These are phyloP conservation scores for Camptogramma bilineatum DNA, from an alignment of 2,888 invertebrate genomes.

Conservation along the genomic window DNA sequence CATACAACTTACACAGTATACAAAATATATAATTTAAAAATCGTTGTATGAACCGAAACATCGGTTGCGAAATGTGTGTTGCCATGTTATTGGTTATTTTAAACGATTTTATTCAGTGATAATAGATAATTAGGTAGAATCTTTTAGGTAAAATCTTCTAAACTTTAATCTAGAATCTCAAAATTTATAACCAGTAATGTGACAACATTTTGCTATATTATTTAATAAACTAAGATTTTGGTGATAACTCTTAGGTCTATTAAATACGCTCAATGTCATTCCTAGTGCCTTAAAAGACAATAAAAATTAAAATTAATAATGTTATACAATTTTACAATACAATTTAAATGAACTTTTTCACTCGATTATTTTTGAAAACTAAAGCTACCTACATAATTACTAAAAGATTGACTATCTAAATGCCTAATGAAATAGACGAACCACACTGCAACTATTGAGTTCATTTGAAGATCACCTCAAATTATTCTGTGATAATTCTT, in stretches of 20 bases:
- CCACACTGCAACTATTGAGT: conserved; percentile 44
- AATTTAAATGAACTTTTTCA: not conserved
- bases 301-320: conserved; percentile 40
- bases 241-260: conserved; percentile 55
- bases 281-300: conserved; percentile 69
- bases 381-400: not conserved
- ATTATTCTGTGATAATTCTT: conserved; percentile 84
- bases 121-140: conserved; percentile 59
- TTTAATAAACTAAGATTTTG: conserved; percentile 51
- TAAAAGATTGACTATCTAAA: not conserved
- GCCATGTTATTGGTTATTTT: conserved; percentile 80
- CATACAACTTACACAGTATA: conserved; percentile 60
- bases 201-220: conserved; percentile 51
- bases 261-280: conserved; percentile 78
- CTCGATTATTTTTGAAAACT: not conserved
- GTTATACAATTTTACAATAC: conserved; percentile 32
- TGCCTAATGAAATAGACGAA: conserved; percentile 38
- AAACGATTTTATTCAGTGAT: conserved; percentile 71
- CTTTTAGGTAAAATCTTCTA: conserved; percentile 40
- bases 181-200: conserved; percentile 61
- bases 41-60: conserved; percentile 67
- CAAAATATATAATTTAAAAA: conserved; percentile 52
- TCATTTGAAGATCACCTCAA: conserved; percentile 79
- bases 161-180: conserved; percentile 59
- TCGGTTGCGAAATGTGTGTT: conserved; percentile 63